Evolutionary conservation across 1,140 invertebrate genomes (phyloP).

Genomic region (Anagrus nilaparvatae): DNA sequence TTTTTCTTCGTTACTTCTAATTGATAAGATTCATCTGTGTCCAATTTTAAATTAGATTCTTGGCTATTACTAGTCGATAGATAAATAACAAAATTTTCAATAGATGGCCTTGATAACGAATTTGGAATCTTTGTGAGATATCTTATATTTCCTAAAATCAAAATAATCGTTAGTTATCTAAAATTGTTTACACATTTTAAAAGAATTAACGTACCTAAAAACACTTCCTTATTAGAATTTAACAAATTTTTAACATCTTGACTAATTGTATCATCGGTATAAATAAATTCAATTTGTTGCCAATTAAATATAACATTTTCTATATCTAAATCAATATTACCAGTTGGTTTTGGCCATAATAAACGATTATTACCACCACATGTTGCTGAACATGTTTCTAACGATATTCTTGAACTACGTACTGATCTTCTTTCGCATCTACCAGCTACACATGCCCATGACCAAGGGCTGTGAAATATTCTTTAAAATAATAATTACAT

Average conservation of each 20-base stretch:
- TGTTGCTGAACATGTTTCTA: constrained; percentile 35
- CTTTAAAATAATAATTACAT: too few relatives aligned
- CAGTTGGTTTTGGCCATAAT: constrained; percentile 38
- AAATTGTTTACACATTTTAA: neutral
- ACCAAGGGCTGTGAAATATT: constrained; percentile 39
- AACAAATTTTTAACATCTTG: constrained; percentile 38
- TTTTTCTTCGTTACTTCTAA: constrained; percentile 46
- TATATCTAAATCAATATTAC: constrained; percentile 27
- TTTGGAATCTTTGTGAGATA: constrained; percentile 30
- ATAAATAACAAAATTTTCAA: constrained; percentile 33
- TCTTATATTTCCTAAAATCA: constrained; percentile 31
- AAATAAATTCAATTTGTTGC: constrained; percentile 38
- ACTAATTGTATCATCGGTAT: constrained; percentile 36
- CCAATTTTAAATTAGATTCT: constrained; percentile 44
- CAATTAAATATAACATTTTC: constrained; percentile 33
- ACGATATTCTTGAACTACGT: constrained; percentile 31
- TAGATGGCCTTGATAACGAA: constrained; percentile 26
- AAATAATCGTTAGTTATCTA: too few relatives aligned
- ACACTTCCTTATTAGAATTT: constrained; percentile 37
- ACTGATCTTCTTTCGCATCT: constrained; percentile 36
- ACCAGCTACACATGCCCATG: constrained; percentile 37
- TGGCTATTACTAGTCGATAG: constrained; percentile 24
- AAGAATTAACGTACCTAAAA: constrained; percentile 27
- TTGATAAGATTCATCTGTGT: constrained; percentile 66
- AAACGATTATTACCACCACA: constrained; percentile 36